Evolutionary conservation across 2,797 vertebrate genomes (phyloP).

Genomic region (Poecilia gillii): DNA sequence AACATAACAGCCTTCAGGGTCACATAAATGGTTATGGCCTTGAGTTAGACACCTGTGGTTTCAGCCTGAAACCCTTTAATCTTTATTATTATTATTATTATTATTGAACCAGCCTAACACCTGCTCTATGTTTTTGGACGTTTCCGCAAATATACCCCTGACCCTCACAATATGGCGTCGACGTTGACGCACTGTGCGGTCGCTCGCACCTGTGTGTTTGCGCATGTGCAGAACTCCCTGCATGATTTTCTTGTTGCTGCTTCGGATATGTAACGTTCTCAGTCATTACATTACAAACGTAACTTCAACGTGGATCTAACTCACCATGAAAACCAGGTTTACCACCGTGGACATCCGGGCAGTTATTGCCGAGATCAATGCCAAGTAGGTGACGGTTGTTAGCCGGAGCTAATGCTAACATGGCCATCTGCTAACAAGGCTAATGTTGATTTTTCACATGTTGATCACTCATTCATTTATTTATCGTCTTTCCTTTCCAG

Average conservation of each 20-base stretch:
- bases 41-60: no score
- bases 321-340: conserved; percentile 91
- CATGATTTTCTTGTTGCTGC: conserved; percentile 24
- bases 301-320: not conserved
- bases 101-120: not conserved
- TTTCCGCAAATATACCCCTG: not conserved
- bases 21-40: no score
- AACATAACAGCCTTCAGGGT: no score
- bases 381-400: conserved; percentile 81
- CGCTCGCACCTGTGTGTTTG: not conserved
- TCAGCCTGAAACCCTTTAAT: no score
- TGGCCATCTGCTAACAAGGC: conserved; percentile 13
- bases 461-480: conserved; percentile 2
- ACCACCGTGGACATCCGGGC: conserved; percentile 92
- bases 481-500: conserved; percentile 66
- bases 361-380: conserved; percentile 88
- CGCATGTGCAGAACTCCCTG: conserved; percentile 36
- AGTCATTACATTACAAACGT: no score
- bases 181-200: not conserved
- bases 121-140: not conserved
- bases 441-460: conserved; percentile 27
- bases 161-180: not conserved
- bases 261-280: conserved; percentile 36
- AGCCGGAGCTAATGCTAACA: conserved; percentile 35
- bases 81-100: not conserved